phyloP scores from a whole-genome alignment of 2,113 vertebrate genomes.

The Spheniscus mendiculus region DNA sequence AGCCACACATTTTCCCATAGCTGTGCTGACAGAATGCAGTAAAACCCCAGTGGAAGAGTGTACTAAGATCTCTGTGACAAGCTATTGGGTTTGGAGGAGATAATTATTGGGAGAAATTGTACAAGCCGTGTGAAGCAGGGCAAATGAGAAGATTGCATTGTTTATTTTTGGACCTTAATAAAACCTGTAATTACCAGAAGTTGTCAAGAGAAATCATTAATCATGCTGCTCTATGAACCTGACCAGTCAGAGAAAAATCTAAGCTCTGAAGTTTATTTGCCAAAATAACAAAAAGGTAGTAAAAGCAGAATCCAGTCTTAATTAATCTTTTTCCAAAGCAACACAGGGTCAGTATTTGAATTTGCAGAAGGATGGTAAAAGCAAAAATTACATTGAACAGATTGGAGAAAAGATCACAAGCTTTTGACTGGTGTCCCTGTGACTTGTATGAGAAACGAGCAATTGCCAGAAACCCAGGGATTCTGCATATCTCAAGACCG shows the following conservation, averaged over 20 bases:
- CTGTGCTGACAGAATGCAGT: background rate
- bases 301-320: background rate
- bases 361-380: background rate
- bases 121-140: background rate
- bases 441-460: background rate
- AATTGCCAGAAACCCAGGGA: background rate
- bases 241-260: background rate
- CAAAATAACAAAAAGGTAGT: background rate
- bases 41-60: conserved; percentile 4
- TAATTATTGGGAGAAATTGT: background rate
- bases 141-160: background rate
- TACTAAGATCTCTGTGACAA: background rate
- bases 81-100: background rate
- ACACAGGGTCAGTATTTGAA: background rate
- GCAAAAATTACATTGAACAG: background rate
- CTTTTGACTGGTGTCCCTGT: background rate
- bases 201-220: background rate
- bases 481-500: background rate
- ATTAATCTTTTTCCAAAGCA: background rate
- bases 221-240: background rate
- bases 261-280: conserved; percentile 2
- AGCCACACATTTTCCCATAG: background rate
- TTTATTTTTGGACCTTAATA: conserved; percentile 17
- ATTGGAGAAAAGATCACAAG: background rate
- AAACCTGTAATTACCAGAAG: conserved; percentile 1